phyloP scores from a whole-genome alignment of 1,140 invertebrate genomes.

The Schmidtea mediterranea region DNA sequence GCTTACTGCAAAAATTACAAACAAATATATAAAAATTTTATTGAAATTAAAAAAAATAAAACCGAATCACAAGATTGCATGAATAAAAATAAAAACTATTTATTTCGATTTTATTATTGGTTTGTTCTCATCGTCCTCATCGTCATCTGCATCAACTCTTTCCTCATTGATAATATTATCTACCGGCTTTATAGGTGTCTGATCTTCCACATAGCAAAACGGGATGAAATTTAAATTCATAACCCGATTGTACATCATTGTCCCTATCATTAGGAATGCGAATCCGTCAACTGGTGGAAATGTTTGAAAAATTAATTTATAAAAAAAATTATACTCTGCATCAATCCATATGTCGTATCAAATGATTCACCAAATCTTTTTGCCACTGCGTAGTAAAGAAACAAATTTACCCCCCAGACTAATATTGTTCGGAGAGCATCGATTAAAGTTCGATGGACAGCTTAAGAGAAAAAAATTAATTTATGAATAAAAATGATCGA shows the following conservation, averaged over 20 bases:
- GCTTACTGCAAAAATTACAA: no score
- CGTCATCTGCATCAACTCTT: neutral
- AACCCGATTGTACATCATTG: slow-evolving; percentile 18
- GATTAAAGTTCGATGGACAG: slow-evolving; percentile 21
- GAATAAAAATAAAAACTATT: no score
- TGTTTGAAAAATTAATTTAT: neutral
- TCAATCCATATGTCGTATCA: slow-evolving; percentile 17
- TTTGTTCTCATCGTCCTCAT: neutral
- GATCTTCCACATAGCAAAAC: slow-evolving; percentile 10
- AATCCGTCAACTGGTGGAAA: slow-evolving; percentile 22
- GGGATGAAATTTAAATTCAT: slow-evolving; percentile 15
- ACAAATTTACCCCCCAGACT: slow-evolving; percentile 17
- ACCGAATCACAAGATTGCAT: no score
- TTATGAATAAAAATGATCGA: no score
- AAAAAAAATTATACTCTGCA: slow-evolving; percentile 13
- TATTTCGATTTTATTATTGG: neutral
- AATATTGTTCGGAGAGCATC: slow-evolving; percentile 21
- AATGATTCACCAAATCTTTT: slow-evolving; percentile 20
- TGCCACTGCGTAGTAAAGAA: slow-evolving; percentile 18
- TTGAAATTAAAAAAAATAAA: no score
- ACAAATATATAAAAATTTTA: no score
- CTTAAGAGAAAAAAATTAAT: slow-evolving; percentile 10
- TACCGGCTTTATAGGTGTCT: neutral
- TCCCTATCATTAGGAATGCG: slow-evolving; percentile 18
- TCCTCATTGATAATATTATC: neutral